Evolutionary conservation across 1,140 invertebrate genomes (phyloP), one percentile per base, ranked within the genome.

Genomic region (Ostrea denselamellosa): DNA sequence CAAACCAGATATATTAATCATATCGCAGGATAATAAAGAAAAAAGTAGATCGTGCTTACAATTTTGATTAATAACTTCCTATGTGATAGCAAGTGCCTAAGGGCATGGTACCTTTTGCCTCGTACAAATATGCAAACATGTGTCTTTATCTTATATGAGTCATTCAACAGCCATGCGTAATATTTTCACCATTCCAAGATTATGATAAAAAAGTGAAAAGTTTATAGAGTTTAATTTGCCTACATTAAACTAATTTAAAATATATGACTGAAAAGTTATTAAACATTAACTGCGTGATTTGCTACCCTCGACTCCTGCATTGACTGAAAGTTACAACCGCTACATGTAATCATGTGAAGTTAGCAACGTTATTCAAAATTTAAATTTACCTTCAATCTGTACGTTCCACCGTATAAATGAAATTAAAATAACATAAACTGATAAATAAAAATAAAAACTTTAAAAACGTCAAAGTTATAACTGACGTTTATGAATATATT

Each of bases 31-130:
- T 77, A 77, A 28, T 25, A 34, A 77, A 77, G 68, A 25, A 25
- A 25, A 34, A 77, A 34, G 25, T 25, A 77, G 28, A 25, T 77
- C 10, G 28, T 77, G 68, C 68, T 34, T 77, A 25, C 14, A 28
- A 9, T 77, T 62, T 77, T 77, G 68, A 77, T 77, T 77, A 77
- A 77, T 77, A 77, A 34, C 68, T 77, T 77, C 68, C 68, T 77
- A 77, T 77, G 22, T 28, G 10, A 77, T 77, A 10, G 28, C 17
- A 77, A 77, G n/a, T 77, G 28, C 68, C 10, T 12, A 28, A 77
- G 68, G 28, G 25, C 68, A 77, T 77, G 68, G 68, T 14, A 77
- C 68, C 68, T 77, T 28, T 28, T 14, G 12, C 28, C 68, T 28
- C 17, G 17, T 62, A 62, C 56, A 62, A 62, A 62, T 19, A 62